Base-by-base conservation (phyloP, 2,888 invertebrate species). In the Megamerina dolium region DNA sequence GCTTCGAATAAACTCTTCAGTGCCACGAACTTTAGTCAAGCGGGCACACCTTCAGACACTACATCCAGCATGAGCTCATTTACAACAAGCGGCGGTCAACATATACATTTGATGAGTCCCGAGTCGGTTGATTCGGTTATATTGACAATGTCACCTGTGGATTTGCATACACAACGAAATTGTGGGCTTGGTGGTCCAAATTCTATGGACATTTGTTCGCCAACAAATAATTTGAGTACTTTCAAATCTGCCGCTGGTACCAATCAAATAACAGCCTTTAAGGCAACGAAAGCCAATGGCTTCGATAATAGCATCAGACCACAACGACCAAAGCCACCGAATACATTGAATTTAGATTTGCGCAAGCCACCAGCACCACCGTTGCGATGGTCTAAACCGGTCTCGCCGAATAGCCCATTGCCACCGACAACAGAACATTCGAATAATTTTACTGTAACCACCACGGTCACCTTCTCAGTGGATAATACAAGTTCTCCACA, bases 381-480 rank as follows among this genome's bases (percentile, higher is more conserved):
- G 0, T 83, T 88, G 12, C 76, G 89, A 58, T 89, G 89, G 87
- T 83, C 87, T 0, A 89, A 89, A 66, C 87, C 88, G 1, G 77
- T 77, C 3, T 75, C 76, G 18, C 73, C 75, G 19, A 75, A 78
- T 52, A 73, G 73, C 49, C 70, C 71, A 40, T 53, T 52, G 14
- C 53, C 58, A 2, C 49, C 56, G 5, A 49, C 51, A 19, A 73
- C 54, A 72, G 55, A 37, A 18, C 38, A 37, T 18, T 77, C 76
- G 63, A 85, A 80, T 64, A 87, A 87, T 66, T 86, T 87, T 65
- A 85, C 83, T 34, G 85, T 87, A 37, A 87, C 88, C 36, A 85
- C 87, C n/a, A 87, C 86, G n/a, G 85, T 88, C 36, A 87, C 87
- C 14, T 86, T 87, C 66, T 85, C 83, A 58, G 83, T 87, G 56